Evolutionary conservation across 2,888 invertebrate species (phyloP), one percentile per base, ranked within the genome.

Genomic region (Reticulitermes lucifugus): DNA sequence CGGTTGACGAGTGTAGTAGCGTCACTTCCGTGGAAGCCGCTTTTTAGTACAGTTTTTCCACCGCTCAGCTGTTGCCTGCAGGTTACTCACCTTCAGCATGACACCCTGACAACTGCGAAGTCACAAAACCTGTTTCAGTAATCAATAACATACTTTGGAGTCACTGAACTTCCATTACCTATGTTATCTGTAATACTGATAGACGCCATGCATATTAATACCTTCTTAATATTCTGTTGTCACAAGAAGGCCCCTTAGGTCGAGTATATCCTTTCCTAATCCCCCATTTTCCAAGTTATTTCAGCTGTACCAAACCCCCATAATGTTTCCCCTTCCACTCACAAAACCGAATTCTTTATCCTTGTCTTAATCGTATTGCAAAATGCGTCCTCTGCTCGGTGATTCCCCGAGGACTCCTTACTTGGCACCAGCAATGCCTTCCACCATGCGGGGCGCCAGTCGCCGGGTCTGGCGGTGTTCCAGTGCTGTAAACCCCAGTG

Each of bases 361-460:
- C 70, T 65, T 29, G 41, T 81, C 81, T 70, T 81, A 81, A 81
- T 81, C 46, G 70, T n/a, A 65, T n/a, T 51, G 41, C 35, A 73
- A 41, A 73, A 73, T 41, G 73, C 41, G 73, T 35, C 73, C 6
- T 22, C 7, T 65, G 65, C n/a, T 12, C 51, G 43, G 46, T 9
- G 3, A 14, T 46, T 21, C 77, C 46, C 77, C 22, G 12, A 43
- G 46, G 77, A n/a, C 77, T 77, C 77, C 51, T 77, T 77, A 12
- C 77, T 73, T 73, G 73, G 73, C 65, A 65, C 65, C 25, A 65
- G 6, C 4, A n/a, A 7, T n/a, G 12, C n/a, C 7, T 65, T 12
- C 25, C 65, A 25, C 65, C n/a, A 10, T 73, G 73, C 51, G 22
- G 77, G 77, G 51, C 77, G 65, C 65, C 65, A 65, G 65, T 55